Conservation (phyloP, 2,113 vertebrate species). For the Manacus vitellinus region DNA sequence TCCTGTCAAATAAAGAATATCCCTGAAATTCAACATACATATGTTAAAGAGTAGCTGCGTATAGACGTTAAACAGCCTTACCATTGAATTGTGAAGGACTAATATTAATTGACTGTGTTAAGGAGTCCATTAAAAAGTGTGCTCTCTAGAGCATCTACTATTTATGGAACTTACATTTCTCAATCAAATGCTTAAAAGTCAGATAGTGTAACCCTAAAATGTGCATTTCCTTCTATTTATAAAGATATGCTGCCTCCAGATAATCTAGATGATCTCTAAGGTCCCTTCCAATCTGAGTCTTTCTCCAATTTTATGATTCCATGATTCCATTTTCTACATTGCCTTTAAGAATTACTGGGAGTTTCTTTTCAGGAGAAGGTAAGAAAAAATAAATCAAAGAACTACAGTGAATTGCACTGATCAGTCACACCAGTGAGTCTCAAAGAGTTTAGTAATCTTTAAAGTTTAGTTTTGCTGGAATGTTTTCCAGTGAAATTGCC, state of each 20-base stretch:
- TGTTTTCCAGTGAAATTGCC: neutral
- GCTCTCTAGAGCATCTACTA: neutral
- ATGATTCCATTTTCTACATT: neutral
- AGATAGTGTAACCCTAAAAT: neutral
- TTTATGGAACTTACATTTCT: neutral
- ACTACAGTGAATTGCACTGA: neutral
- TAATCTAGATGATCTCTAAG: neutral
- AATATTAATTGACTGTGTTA: neutral
- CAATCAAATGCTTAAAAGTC: neutral
- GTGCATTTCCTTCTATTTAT: neutral
- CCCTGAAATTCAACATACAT: neutral
- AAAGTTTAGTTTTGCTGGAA: slow-evolving; percentile 9
- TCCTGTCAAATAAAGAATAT: neutral
- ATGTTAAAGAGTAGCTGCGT: neutral
- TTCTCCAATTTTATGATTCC: neutral
- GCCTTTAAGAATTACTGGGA: neutral
- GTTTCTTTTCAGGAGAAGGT: neutral
- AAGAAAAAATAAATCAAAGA: neutral
- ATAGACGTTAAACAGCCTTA: neutral
- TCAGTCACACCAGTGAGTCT: neutral
- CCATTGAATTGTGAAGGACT: neutral
- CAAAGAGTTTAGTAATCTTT: neutral
- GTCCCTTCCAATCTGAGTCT: neutral
- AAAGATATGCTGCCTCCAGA: neutral
- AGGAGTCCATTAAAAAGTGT: neutral